Conservation (phyloP, 2,888 invertebrate species). For the Erebia palarica region DNA sequence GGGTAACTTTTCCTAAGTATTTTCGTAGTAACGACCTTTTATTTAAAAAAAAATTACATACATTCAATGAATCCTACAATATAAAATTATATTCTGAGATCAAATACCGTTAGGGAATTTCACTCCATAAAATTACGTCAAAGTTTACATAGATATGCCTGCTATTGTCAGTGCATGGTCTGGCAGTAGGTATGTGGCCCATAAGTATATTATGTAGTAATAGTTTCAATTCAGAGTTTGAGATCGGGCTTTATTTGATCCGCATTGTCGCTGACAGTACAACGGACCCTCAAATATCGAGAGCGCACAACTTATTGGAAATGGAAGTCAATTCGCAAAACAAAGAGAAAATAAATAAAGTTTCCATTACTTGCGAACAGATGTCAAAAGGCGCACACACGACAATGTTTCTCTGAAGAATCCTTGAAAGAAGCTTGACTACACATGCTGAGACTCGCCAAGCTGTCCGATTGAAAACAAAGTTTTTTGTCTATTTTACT, state of each 20-base stretch:
- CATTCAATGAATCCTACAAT: too few relatives aligned
- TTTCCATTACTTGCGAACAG: slow-evolving; percentile 36
- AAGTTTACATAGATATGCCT: not conserved
- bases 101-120: too few relatives aligned
- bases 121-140: too few relatives aligned
- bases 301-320: slow-evolving; percentile 6
- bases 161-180: too few relatives aligned
- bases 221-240: not conserved
- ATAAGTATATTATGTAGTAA: too few relatives aligned
- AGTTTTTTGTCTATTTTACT: slow-evolving; percentile 38
- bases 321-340: slow-evolving; percentile 24
- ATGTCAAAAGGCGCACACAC: slow-evolving; percentile 40
- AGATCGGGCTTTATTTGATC: not conserved
- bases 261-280: not conserved
- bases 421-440: slow-evolving; percentile 38
- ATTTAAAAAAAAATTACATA: too few relatives aligned
- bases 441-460: slow-evolving; percentile 35
- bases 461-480: slow-evolving; percentile 38
- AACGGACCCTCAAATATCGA: not conserved
- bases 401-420: slow-evolving; percentile 38
- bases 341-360: slow-evolving; percentile 36
- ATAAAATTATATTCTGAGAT: too few relatives aligned
- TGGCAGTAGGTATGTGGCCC: too few relatives aligned
- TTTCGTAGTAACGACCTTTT: too few relatives aligned
- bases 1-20: too few relatives aligned